These are phyloP conservation scores for Trilocha varians DNA, from an alignment of 2,888 invertebrate species.

Conservation along the genomic window DNA sequence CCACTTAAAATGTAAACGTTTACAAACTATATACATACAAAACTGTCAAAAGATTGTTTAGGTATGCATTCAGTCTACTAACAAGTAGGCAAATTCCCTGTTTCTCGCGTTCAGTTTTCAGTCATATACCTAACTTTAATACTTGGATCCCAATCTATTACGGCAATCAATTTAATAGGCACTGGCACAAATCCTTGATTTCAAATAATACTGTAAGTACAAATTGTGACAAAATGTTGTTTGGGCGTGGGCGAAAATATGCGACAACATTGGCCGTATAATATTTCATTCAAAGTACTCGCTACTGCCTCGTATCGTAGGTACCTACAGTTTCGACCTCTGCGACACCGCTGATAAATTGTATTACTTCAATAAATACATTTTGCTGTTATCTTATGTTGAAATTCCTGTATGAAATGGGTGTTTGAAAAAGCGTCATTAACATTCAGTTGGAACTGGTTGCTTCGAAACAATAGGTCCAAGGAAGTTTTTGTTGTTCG, in stretches of 20 bases:
- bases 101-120: too few species aligned
- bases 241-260: slow-evolving; percentile 56
- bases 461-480: slow-evolving; percentile 42
- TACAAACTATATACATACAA: too few species aligned
- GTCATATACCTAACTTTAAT: too few species aligned
- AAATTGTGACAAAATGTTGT: slow-evolving; percentile 48
- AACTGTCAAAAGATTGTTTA: too few species aligned
- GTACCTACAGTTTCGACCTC: background rate
- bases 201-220: slow-evolving; percentile 26
- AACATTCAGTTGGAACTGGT: slow-evolving; percentile 9
- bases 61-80: slow-evolving; percentile 18
- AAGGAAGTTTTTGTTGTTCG: slow-evolving; percentile 47
- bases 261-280: slow-evolving; percentile 26
- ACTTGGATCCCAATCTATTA: too few species aligned
- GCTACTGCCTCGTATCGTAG: background rate
- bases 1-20: too few species aligned
- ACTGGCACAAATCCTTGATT: slow-evolving; percentile 39
- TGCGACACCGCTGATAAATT: background rate
- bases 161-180: background rate
- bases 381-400: background rate
- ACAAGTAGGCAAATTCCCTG: too few species aligned
- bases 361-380: background rate
- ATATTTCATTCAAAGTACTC: background rate
- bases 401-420: background rate
- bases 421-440: background rate